Percentiles rank a stretch among this genome's conserved stretches.
phyloP scores from a whole-genome alignment of 2,113 vertebrate genomes.

The Hymenochirus boettgeri region DNA sequence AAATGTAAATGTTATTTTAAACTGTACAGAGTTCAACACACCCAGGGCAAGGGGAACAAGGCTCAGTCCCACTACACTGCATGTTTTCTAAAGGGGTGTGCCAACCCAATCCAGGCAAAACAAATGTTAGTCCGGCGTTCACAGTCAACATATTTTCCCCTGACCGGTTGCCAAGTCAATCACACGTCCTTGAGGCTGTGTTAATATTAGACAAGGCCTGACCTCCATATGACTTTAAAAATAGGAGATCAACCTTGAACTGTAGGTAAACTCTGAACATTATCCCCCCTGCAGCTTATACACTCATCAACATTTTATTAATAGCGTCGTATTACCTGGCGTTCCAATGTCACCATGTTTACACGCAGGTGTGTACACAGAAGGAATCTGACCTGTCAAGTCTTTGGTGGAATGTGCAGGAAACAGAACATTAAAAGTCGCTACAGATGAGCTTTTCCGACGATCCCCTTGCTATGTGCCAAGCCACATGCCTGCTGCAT shows the following conservation, averaged over 20 bases:
- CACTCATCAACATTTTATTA: conserved; percentile 58
- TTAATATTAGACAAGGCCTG: conserved; percentile 52
- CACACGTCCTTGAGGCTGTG: conserved; percentile 42
- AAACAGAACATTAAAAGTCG: neutral
- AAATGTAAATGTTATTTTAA: conserved; percentile 16
- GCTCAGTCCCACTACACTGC: neutral
- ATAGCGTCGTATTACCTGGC: conserved; percentile 53
- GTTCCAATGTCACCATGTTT: conserved; percentile 50
- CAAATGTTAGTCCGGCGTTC: neutral
- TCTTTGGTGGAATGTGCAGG: neutral
- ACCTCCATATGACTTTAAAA: conserved; percentile 58
- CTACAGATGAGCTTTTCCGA: too few relatives aligned
- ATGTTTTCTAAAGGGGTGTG: conserved; percentile 34
- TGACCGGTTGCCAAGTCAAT: conserved; percentile 36
- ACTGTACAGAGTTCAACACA: conserved; percentile 10
- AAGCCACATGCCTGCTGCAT: too few relatives aligned
- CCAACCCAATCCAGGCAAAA: conserved; percentile 11
- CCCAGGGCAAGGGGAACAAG: conserved; percentile 26
- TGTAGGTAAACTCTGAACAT: conserved; percentile 54
- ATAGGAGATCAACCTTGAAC: conserved; percentile 63
- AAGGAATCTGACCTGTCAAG: neutral
- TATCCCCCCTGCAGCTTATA: conserved; percentile 56
- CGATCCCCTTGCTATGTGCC: too few relatives aligned
- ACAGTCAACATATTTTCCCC: conserved; percentile 15
- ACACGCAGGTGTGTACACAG: neutral